Evolutionary conservation across 2,113 vertebrate genomes (phyloP).

Genomic region (Cynopterus brachyotis): DNA sequence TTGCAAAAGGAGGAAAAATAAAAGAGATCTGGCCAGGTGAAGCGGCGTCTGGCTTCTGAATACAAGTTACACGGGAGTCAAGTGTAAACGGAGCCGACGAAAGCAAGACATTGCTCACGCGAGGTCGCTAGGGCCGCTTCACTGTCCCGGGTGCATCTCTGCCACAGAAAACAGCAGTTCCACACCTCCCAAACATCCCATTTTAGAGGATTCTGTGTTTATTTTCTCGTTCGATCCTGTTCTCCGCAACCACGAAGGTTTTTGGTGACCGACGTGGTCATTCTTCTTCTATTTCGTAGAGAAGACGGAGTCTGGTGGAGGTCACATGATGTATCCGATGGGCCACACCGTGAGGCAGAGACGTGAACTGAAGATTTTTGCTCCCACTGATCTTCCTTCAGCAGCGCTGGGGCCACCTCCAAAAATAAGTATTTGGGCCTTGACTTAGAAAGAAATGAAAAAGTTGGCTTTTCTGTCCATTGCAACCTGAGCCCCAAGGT

Average conservation of each 20-base stretch:
- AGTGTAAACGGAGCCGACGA: not conserved
- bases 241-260: not conserved
- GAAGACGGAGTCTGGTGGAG: not conserved
- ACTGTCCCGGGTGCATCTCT: accelerated
- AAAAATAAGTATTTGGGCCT: not conserved
- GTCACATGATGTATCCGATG: accelerated
- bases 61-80: not conserved
- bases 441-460: not conserved
- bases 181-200: not conserved
- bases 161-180: not conserved
- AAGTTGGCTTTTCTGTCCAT: not conserved
- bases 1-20: not conserved
- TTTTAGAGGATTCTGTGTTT: no score
- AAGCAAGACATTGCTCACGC: accelerated
- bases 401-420: no score
- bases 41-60: not conserved
- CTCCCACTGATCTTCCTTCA: not conserved
- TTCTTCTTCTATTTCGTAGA: not conserved
- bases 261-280: accelerated
- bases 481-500: not conserved
- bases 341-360: accelerated
- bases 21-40: not conserved
- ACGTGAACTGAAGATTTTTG: not conserved
- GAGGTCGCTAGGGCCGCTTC: accelerated
- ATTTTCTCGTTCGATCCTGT: not conserved